phyloP scores from a whole-genome alignment of 2,113 vertebrate genomes.

The Xenotilapia leptura region DNA sequence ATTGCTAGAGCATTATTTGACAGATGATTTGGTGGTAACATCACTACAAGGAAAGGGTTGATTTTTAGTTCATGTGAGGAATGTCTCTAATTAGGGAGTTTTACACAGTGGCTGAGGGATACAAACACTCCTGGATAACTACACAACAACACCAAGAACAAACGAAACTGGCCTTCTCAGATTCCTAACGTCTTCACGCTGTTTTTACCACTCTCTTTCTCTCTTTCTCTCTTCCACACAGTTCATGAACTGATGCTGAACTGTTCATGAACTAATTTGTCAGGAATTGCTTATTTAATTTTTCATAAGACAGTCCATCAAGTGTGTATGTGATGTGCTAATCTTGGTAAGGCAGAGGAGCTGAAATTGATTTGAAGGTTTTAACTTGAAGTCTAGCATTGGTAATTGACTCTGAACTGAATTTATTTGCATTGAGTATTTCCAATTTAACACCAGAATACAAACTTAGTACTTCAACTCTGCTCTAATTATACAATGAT shows the following conservation, averaged over 20 bases:
- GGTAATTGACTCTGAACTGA: slow-evolving; percentile 73
- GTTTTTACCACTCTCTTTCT: not conserved
- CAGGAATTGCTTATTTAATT: slow-evolving; percentile 45
- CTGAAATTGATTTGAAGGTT: slow-evolving; percentile 69
- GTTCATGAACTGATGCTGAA: slow-evolving; percentile 49
- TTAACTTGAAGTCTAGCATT: slow-evolving; percentile 60
- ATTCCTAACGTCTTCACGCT: not conserved
- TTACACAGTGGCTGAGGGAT: not conserved
- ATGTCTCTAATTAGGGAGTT: not conserved
- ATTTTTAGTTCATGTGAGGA: not conserved
- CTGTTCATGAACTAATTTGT: slow-evolving; percentile 53
- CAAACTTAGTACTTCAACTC: slow-evolving; percentile 71
- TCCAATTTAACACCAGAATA: slow-evolving; percentile 69
- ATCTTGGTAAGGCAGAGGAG: slow-evolving; percentile 58
- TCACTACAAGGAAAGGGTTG: not conserved
- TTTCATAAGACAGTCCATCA: slow-evolving; percentile 42
- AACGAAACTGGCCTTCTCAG: not conserved
- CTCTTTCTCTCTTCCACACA: not conserved
- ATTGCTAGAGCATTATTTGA: not conserved
- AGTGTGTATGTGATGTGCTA: slow-evolving; percentile 46
- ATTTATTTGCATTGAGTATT: slow-evolving; percentile 74
- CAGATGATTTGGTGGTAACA: not conserved
- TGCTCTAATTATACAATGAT: slow-evolving; percentile 74
- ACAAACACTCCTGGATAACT: not conserved
- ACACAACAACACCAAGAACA: not conserved